Evolutionary conservation across 1,140 invertebrate genomes (phyloP).

Genomic region (Bilobella aurantiaca): DNA sequence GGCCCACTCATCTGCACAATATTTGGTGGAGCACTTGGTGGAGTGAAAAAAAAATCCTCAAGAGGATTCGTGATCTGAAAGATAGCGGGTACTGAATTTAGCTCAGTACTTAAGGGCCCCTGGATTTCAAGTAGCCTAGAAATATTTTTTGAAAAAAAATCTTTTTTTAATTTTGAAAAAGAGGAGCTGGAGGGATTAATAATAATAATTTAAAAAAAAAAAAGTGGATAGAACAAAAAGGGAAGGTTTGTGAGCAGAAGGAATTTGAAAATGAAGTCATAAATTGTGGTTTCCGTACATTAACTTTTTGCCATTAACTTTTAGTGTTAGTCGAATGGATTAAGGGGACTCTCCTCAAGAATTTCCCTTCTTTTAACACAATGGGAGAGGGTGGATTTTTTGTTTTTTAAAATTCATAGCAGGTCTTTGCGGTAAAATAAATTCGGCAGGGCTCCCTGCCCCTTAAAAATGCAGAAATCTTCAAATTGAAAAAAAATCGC

Average conservation of each 20-base stretch:
- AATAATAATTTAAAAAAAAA: neutral
- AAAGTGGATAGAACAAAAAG: neutral
- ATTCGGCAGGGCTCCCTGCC: no score
- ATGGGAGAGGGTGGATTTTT: neutral
- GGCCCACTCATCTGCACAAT: neutral
- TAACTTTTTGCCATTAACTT: neutral
- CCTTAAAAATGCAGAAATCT: no score
- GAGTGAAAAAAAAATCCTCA: neutral
- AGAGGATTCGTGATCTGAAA: no score
- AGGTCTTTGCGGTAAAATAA: neutral
- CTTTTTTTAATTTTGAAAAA: neutral
- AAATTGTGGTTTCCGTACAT: neutral
- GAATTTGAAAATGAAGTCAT: neutral
- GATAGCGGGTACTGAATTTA: no score
- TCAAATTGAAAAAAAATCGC: no score
- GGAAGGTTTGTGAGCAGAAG: no score
- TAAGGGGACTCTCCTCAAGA: neutral
- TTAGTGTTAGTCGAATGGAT: no score
- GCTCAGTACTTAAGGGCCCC: no score
- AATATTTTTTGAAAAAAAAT: no score
- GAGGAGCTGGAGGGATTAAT: neutral
- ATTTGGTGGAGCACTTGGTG: neutral
- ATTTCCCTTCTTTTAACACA: neutral
- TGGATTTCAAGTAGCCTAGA: no score
- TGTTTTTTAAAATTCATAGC: neutral